A percentile compares a stretch with the other conserved stretches of the same genome.
These are phyloP conservation scores for Gortyna flavago DNA, from an alignment of 2,888 invertebrate species.

Conservation along the genomic window DNA sequence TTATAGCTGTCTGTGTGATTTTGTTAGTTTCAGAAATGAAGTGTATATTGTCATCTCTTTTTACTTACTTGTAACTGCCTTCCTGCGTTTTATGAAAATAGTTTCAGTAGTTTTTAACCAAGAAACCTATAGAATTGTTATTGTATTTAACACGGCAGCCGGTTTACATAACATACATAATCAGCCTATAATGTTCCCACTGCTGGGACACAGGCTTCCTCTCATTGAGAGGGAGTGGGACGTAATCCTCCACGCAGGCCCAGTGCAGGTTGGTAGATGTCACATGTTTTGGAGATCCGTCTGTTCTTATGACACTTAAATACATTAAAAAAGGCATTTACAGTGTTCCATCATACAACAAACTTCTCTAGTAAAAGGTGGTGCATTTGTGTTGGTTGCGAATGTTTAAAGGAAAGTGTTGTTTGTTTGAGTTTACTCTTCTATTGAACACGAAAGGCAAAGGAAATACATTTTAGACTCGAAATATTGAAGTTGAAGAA, in stretches of 20 bases:
- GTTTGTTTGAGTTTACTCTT: slow-evolving; percentile 36
- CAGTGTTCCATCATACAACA: slow-evolving; percentile 37
- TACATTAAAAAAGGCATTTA: not conserved
- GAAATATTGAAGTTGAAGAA: slow-evolving; percentile 21
- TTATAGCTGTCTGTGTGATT: not conserved
- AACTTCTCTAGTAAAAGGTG: slow-evolving; percentile 11
- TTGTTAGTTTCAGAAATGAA: not conserved
- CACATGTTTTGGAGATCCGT: too few relatives aligned
- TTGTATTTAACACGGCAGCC: not conserved
- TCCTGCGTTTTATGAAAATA: not conserved
- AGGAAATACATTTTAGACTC: slow-evolving; percentile 33
- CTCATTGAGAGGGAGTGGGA: too few relatives aligned
- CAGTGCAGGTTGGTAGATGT: too few relatives aligned
- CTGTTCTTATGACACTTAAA: too few relatives aligned
- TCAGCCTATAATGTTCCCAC: too few relatives aligned
- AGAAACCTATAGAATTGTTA: not conserved
- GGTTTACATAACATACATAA: not conserved
- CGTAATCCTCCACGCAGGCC: too few relatives aligned
- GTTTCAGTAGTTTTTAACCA: not conserved
- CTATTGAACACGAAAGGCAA: slow-evolving; percentile 40
- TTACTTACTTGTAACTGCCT: not conserved
- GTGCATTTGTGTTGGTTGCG: slow-evolving; percentile 49
- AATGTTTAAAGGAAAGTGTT: slow-evolving; percentile 44
- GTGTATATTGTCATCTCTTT: not conserved
- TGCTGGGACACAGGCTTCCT: too few relatives aligned